Evolutionary conservation across 2,113 vertebrate genomes (phyloP), one percentile per base, ranked within the genome.

Genomic region (Epinephelus moara): DNA sequence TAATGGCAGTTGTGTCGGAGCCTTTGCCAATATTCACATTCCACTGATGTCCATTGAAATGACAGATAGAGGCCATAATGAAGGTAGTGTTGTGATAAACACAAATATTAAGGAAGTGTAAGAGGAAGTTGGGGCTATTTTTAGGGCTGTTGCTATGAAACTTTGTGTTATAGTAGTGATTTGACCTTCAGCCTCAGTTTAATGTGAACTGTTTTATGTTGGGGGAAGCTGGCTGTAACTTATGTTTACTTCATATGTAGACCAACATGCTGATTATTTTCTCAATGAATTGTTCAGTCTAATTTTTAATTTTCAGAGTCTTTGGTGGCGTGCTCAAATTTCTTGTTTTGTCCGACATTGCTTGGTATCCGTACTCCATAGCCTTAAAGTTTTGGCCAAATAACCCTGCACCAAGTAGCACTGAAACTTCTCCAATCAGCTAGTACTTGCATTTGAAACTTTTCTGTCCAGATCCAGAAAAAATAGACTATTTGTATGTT

Each of bases 121-220:
- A 45, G 25, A 76, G 57, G 67, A 63, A 71, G 78, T 37, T 49
- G 12, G 33, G 30, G 21, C 23, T 61, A 37, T 80, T 68, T 71
- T 75, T 82, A 70, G 30, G 45, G 37, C 37, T 30, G 59, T 61
- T n/a, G 59, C 59, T 61, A 61, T 61, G 59, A 61, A 42, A 12
- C 33, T 63, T 30, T 21, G 30, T 52, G 47, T 70, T 78, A 56
- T 40, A 40, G 40, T 19, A 18, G n/a, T 37, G 67, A 11, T 47
- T 67, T 67, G n/a, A 47, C n/a, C n/a, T 23, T 47, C 40, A 66
- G n/a, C 40, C 45, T 47, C 0, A 4, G 50, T 69, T 80, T 60
- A 10, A 71, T 56, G n/a, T 47, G 21, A 68, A 74, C 2, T n/a
- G 11, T 55, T 6, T 68, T 23, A 40, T 19, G 40, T 78, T n/a